Evolutionary conservation across 2,797 vertebrate species (phyloP), one percentile per base, ranked within the genome.

Genomic region (Austrolebias charrua): DNA sequence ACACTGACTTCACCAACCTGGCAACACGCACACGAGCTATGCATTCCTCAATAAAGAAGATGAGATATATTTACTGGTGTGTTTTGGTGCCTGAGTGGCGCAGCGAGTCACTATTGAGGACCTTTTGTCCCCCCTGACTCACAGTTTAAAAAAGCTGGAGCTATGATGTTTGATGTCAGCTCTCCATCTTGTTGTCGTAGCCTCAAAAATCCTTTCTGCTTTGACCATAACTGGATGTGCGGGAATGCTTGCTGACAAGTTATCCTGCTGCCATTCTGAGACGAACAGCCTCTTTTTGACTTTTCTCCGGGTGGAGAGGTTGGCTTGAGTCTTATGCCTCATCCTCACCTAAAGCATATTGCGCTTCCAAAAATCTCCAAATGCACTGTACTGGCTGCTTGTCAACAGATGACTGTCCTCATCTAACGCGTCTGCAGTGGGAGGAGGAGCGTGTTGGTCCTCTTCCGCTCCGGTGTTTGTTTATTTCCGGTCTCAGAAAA

Each of bases 171-270:
- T 82, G 79, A 85, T 80, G 82, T 88, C 82, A 85, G 56, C 74
- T 80, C 62, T 6, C 66, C 67, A 68, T 76, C 62, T 78, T 69
- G 70, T 73, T 81, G 71, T 80, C 75, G 84, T 80, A 73, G 70
- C 48, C 70, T 56, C 43, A 76, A 64, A 77, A 73, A 71, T 61
- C 80, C 58, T 73, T 31, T 69, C 63, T 62, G 63, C 63, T 75
- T 79, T 81, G 74, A 84, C 87, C 80, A 81, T 87, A 85, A 89
- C 84, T 81, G 84, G 83, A 78, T 14, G 33, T 47, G 55, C 53
- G 55, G 60, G 70, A n/a, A 71, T 11, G 70, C 63, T 75, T 69
- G 61, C 48, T 67, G 77, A 70, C 76, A 85, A 78, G 49, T 75
- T 81, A 72, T 73, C 74, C 55, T 62, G 76, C 83, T 75, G 75